These are phyloP conservation scores for Drosophila erecta DNA, from an alignment of 1,140 invertebrate genomes.

Conservation along the genomic window DNA sequence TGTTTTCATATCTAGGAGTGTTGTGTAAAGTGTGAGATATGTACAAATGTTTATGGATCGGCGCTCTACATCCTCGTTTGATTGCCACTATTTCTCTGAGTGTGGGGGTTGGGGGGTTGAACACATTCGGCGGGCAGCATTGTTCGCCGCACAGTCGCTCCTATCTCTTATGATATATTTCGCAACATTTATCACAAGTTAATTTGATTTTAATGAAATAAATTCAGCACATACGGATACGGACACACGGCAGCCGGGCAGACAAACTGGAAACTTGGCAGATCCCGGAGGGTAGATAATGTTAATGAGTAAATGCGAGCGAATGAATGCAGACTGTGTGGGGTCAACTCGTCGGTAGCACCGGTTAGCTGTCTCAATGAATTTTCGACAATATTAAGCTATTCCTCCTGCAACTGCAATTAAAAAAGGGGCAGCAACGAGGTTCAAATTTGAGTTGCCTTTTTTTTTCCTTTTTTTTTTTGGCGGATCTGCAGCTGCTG, in stretches of 20 bases:
- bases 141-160: slow-evolving; percentile 20
- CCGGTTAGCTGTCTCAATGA: slow-evolving; percentile 39
- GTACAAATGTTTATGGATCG: background rate
- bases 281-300: slow-evolving; percentile 81
- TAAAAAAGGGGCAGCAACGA: slow-evolving; percentile 61
- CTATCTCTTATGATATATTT: slow-evolving; percentile 77
- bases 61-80: background rate
- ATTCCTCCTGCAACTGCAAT: slow-evolving; percentile 62
- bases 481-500: slow-evolving; percentile 64
- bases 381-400: slow-evolving; percentile 81
- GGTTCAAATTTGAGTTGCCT: slow-evolving; percentile 55
- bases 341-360: slow-evolving; percentile 27
- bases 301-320: slow-evolving; percentile 68
- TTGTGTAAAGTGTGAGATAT: background rate
- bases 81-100: background rate
- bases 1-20: background rate
- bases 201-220: slow-evolving; percentile 84
- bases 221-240: slow-evolving; percentile 57
- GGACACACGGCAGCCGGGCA: slow-evolving; percentile 26
- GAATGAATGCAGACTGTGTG: background rate
- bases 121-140: slow-evolving; percentile 16
- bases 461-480: slow-evolving; percentile 8
- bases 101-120: slow-evolving; percentile 13
- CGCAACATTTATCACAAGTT: slow-evolving; percentile 82
- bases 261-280: slow-evolving; percentile 64